Base-by-base conservation (phyloP, 2,888 invertebrate species). In the Sesia apiformis region DNA sequence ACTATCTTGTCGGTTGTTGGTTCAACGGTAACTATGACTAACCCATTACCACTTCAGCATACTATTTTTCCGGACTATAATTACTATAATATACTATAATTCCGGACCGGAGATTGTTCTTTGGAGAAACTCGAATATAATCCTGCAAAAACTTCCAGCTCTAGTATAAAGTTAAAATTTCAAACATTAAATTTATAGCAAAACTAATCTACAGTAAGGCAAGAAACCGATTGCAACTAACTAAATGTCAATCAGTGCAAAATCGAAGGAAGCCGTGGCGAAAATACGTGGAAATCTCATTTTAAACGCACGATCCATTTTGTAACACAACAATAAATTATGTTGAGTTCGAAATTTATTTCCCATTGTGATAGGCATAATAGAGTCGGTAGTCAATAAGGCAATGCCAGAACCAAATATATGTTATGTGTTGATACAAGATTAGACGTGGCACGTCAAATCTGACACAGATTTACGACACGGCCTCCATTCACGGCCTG, bases 381-480 rank as follows among this genome's bases (percentile, higher is more conserved):
- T 59, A 57, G 55, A 58, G 55, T 53, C 57, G 52, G 57, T 61
- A 65, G 64, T 66, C 64, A 65, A 68, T 69, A 63, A 60, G 61
- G 63, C 62, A 55, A 59, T 60, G 62, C 63, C 62, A 58, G 58
- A 63, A 55, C 55, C 38, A 43, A 38, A 49, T 52, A 52, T 60
- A 62, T 61, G 60, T 59, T 56, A 57, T 39, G 60, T 63, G 64
- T 66, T 69, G 69, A 69, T 67, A 62, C 59, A 57, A 65, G 69
- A 70, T 69, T 69, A 67, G 69, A 65, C 57, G 63, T 57, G 66
- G 64, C 56, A 55, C 58, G 64, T 65, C 65, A 61, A 61, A 63
- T 56, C 58, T 63, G 64, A 65, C 60, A 58, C 57, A 63, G 67
- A 68, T 67, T 65, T 69, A 67, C 60, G 58, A 60, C 58, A 57